These are phyloP conservation scores for Cotesia vestalis DNA, from an alignment of 1,140 invertebrate genomes.

Conservation along the genomic window DNA sequence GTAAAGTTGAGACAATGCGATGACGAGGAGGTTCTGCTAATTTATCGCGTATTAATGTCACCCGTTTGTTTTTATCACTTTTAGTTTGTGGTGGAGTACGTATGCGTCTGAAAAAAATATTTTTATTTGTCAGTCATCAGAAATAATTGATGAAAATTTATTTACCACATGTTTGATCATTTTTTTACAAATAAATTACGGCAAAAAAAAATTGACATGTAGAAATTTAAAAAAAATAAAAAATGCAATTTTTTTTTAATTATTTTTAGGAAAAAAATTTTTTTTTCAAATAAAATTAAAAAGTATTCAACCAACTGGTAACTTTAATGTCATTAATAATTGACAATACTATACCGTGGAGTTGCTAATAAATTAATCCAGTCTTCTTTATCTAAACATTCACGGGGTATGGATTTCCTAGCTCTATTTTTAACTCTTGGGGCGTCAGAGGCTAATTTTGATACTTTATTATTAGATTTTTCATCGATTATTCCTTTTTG, in stretches of 20 bases:
- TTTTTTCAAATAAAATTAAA: too few species aligned
- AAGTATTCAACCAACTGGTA: too few species aligned
- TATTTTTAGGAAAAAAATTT: too few species aligned
- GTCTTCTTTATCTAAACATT: slow-evolving; percentile 50
- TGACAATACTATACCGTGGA: slow-evolving; percentile 43
- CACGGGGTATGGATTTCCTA: slow-evolving; percentile 46
- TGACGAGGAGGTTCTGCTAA: slow-evolving; percentile 53
- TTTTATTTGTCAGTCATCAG: neutral
- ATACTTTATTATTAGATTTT: slow-evolving; percentile 28
- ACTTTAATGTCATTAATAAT: neutral
- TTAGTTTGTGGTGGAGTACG: slow-evolving; percentile 42
- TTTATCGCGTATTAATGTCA: slow-evolving; percentile 46
- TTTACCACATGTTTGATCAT: neutral
- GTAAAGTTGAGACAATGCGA: slow-evolving; percentile 47
- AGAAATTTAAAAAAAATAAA: too few species aligned
- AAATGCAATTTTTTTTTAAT: too few species aligned
- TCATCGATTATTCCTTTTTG: slow-evolving; percentile 38
- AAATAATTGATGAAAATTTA: slow-evolving; percentile 1
- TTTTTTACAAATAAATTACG: too few species aligned
- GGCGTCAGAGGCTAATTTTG: slow-evolving; percentile 6
- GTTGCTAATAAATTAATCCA: slow-evolving; percentile 51
- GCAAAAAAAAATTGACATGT: too few species aligned
- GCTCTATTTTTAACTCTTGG: slow-evolving; percentile 18
- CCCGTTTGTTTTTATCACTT: slow-evolving; percentile 39
- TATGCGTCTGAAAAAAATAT: slow-evolving; percentile 39